Evolutionary conservation across 2,797 vertebrate species (phyloP).

Genomic region (Chiloscyllium punctatum): DNA sequence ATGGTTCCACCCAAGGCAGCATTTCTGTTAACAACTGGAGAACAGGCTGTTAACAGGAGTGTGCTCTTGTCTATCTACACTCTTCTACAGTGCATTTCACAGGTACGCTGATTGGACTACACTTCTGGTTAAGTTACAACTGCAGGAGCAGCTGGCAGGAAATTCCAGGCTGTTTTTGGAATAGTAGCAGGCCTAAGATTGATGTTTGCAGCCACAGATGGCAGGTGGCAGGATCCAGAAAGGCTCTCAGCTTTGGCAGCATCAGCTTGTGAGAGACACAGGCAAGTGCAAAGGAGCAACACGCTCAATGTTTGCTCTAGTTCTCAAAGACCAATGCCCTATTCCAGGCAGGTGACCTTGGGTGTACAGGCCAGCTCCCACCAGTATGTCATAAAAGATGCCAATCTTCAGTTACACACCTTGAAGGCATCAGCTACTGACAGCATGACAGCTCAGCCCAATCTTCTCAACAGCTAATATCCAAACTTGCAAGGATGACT

Average conservation of each 20-base stretch:
- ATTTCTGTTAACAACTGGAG: background rate
- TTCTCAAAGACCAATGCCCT: background rate
- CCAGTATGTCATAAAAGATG: background rate
- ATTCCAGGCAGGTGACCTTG: background rate
- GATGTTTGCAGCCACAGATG: background rate
- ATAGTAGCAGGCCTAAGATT: background rate
- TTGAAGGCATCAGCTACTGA: background rate
- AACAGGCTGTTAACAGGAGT: background rate
- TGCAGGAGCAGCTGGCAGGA: background rate
- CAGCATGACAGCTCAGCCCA: background rate
- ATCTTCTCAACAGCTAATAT: background rate
- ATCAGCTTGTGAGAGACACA: background rate
- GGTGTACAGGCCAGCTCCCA: background rate
- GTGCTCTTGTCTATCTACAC: background rate
- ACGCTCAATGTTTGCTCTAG: background rate
- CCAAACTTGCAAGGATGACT: background rate
- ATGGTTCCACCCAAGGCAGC: background rate
- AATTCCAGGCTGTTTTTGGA: background rate
- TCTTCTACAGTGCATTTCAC: background rate
- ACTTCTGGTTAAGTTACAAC: background rate
- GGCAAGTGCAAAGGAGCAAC: background rate
- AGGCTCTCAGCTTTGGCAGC: background rate
- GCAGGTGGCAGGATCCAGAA: background rate
- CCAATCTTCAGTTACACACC: background rate
- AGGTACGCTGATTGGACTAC: no score